phyloP scores from a whole-genome alignment of 2,888 invertebrate species.

The Thecocarcelia acutangulata region DNA sequence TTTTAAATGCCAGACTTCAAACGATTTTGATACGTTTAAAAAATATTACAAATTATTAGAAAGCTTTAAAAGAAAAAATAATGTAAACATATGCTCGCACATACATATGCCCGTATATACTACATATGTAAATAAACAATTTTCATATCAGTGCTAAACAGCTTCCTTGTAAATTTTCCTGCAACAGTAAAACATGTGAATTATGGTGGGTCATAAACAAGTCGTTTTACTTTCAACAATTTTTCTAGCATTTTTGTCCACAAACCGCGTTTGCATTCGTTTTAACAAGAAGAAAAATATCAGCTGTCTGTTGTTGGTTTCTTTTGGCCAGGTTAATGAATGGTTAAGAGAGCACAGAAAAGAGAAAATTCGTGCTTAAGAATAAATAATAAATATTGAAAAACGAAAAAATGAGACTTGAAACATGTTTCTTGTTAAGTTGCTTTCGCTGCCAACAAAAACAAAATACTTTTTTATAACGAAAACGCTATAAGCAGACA shows the following conservation, averaged over 20 bases:
- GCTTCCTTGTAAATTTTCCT: constrained; percentile 22
- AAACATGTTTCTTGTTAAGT: constrained; percentile 59
- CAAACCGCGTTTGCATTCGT: constrained; percentile 14
- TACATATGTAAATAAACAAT: neutral
- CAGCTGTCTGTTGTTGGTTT: constrained; percentile 50
- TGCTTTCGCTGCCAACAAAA: constrained; percentile 61
- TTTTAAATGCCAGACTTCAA: too few species aligned
- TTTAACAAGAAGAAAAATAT: constrained; percentile 33
- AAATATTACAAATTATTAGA: constrained; percentile 12
- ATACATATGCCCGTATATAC: too few species aligned
- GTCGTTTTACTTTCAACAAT: constrained; percentile 50
- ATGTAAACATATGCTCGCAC: too few species aligned
- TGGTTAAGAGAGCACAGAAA: constrained; percentile 28
- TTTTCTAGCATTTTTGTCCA: constrained; percentile 12
- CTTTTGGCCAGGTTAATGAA: constrained; percentile 6
- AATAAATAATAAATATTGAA: constrained; percentile 41
- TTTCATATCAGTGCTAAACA: constrained; percentile 7
- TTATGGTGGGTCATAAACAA: constrained; percentile 43
- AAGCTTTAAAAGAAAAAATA: constrained; percentile 37
- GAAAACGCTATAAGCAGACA: constrained; percentile 37
- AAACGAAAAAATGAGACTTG: constrained; percentile 22
- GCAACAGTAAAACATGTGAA: constrained; percentile 31
- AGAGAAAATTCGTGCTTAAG: constrained; percentile 35
- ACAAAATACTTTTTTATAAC: constrained; percentile 60
- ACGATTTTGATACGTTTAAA: too few species aligned